These are phyloP conservation scores for Rhadina sibilatrix DNA, from an alignment of 2,113 vertebrate species.

Conservation along the genomic window DNA sequence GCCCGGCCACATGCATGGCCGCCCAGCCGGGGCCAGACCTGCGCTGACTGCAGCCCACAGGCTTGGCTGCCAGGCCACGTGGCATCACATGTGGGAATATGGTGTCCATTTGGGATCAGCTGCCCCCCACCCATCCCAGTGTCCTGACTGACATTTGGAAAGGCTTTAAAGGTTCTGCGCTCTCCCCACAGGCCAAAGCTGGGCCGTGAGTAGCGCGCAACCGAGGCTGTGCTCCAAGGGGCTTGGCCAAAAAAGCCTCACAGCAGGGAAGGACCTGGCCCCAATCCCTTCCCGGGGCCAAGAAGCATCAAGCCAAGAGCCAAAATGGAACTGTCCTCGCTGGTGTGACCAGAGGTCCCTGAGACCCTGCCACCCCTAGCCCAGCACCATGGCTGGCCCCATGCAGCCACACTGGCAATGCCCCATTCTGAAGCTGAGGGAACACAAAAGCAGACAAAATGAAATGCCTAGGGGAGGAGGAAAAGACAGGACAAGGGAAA, in stretches of 20 bases:
- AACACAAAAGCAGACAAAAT: neutral
- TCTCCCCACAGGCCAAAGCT: neutral
- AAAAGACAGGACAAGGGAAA: neutral
- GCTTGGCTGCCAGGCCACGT: neutral
- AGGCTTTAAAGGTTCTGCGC: neutral
- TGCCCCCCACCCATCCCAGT: neutral
- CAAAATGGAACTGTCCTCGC: rapidly evolving
- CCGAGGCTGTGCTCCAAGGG: rapidly evolving
- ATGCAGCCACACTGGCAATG: rapidly evolving
- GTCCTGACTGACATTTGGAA: neutral
- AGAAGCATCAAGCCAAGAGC: neutral
- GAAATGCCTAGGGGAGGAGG: neutral
- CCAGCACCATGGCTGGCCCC: neutral
- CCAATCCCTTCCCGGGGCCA: neutral
- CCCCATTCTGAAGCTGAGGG: neutral
- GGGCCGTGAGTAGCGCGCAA: rapidly evolving
- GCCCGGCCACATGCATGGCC: neutral
- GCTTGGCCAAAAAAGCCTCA: rapidly evolving
- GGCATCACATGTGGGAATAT: neutral
- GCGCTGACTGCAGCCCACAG: rapidly evolving
- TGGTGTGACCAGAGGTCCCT: neutral
- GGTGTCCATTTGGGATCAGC: neutral
- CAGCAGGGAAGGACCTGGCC: neutral
- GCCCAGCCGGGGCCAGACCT: neutral
- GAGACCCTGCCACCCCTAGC: neutral